Base-by-base conservation (phyloP, 37 sponge, comb jelly and placozoan species). In the Halisarca cf. caerulea region DNA sequence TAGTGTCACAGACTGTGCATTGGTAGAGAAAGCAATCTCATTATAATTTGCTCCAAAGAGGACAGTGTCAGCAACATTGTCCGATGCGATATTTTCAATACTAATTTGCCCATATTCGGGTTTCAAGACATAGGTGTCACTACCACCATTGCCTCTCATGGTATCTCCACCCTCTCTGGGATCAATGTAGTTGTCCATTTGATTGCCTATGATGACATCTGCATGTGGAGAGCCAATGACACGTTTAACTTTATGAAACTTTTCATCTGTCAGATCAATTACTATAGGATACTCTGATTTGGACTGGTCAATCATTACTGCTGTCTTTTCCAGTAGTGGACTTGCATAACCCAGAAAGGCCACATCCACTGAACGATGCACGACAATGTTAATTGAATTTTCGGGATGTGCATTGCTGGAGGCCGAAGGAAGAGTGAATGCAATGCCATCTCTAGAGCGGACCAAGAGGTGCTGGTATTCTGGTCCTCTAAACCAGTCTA, bases 61-160 rank as follows among this genome's bases (percentile, higher is more conserved):
- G 7, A 83, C 8, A 9, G 57, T 42, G 28, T 83, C 84, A 25
- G 37, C 21, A 17, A 14, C 34, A n/a, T 70, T 27, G 39, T 83
- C 84, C 38, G 6, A 15, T 21, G 84, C 84, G 41, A 5, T 3
- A 37, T 83, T 83, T 11, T 83, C 3, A 34, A 83, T 83, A 11
- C 11, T 38, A 23, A 32, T 32, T 38, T 5, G 4, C 6, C 73
- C 73, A 24, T 83, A 83, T 24, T 21, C 41, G 4, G 54, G 32
- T 30, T 44, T 51, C 8, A 83, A 40, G 51, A 83, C 73, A 44
- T 83, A 83, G 7, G 84, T 70, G 58, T 83, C 84, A 41, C 39
- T 70, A n/a, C 82, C 82, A 61, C 21, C 8, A 3, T 35, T 27
- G 9, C 82, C 82, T 42, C 45, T 28, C 66, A 82, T 18, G 24